phyloP scores from a whole-genome alignment of 2,113 vertebrate species.

The Cygnus buccinator region DNA sequence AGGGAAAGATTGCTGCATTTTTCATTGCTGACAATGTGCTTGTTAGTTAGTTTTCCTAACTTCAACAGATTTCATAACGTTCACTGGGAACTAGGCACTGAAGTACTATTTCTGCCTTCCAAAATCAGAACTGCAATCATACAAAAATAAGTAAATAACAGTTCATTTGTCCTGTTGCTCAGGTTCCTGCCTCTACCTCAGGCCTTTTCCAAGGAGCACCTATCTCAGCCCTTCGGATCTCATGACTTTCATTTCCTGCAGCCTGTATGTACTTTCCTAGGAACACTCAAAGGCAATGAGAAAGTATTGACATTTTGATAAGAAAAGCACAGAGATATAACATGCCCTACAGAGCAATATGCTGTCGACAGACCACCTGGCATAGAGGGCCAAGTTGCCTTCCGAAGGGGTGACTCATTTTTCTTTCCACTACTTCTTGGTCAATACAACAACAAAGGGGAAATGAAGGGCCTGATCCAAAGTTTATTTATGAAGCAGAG shows the following conservation, averaged over 20 bases:
- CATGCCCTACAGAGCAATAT: background rate
- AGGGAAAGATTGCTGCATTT: background rate
- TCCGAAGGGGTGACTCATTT: background rate
- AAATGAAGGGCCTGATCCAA: background rate
- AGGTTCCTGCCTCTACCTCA: background rate
- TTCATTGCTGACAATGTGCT: background rate
- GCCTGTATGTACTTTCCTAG: slow-evolving; percentile 13
- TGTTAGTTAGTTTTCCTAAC: background rate
- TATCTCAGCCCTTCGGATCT: slow-evolving; percentile 8
- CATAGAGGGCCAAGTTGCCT: background rate
- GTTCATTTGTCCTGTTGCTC: background rate
- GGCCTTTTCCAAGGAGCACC: background rate
- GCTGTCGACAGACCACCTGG: slow-evolving; percentile 2
- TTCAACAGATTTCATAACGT: background rate
- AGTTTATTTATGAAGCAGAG: background rate
- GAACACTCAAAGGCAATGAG: slow-evolving; percentile 32
- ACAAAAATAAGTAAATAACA: background rate
- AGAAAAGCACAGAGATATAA: slow-evolving; percentile 17
- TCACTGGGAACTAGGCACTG: background rate
- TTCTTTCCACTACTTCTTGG: background rate
- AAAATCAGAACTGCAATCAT: background rate
- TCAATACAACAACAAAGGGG: background rate
- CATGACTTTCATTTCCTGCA: slow-evolving; percentile 33
- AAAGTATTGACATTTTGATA: slow-evolving; percentile 64
- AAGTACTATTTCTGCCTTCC: background rate